Conservation (phyloP, 2,888 invertebrate genomes). For the Neelides folsomi region DNA sequence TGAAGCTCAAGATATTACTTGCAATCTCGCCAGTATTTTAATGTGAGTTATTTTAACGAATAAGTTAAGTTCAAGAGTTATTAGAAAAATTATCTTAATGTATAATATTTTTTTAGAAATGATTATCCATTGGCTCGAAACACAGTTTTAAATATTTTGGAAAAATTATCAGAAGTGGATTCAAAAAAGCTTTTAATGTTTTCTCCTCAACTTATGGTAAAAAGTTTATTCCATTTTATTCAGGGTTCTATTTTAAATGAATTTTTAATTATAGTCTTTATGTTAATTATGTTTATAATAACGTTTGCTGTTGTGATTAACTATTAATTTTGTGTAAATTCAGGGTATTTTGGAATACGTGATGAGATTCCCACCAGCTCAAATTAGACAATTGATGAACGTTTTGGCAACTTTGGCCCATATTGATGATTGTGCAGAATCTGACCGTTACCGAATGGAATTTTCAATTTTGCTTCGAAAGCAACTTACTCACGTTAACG, state of each 20-base stretch:
- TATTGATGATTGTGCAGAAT: conserved; percentile 10
- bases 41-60: not conserved
- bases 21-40: conserved; percentile 11
- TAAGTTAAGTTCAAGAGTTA: no score
- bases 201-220: conserved; percentile 21
- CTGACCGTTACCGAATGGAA: conserved; percentile 12
- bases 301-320: no score
- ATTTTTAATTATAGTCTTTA: no score
- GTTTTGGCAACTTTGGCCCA: conserved; percentile 18
- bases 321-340: conserved; percentile 2
- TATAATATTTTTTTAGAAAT: no score
- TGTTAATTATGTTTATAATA: no score
- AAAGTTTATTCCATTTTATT: no score
- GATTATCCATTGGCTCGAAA: conserved; percentile 11
- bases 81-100: no score
- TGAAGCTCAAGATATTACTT: conserved; percentile 14
- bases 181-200: conserved; percentile 16
- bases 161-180: conserved; percentile 8
- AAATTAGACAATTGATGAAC: conserved; percentile 19
- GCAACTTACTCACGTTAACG: conserved; percentile 13
- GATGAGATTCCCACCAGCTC: conserved; percentile 11
- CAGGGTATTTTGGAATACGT: conserved; percentile 15
- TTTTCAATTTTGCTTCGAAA: conserved; percentile 22
- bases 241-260: not conserved
- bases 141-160: conserved; percentile 14